Evolutionary conservation across 2,888 invertebrate genomes (phyloP).

Genomic region (Amblyjoppa proteus): DNA sequence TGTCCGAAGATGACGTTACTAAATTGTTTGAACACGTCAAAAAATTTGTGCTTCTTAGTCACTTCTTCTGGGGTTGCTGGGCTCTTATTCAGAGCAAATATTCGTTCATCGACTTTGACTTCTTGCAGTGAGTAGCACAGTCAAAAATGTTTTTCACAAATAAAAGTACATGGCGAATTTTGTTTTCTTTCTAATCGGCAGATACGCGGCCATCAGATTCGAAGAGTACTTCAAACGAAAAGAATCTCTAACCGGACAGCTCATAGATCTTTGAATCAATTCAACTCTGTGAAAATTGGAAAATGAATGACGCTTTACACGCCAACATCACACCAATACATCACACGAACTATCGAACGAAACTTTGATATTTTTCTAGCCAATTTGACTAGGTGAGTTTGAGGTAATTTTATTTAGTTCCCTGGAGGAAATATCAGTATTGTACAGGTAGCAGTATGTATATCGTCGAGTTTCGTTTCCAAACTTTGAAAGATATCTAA

Average conservation of each 20-base stretch:
- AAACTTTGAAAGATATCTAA: slow-evolving; percentile 26
- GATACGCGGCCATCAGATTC: slow-evolving; percentile 90
- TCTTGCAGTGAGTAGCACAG: slow-evolving; percentile 89
- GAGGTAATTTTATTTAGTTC: slow-evolving; percentile 29
- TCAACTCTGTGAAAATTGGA: neutral
- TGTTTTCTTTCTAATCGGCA: slow-evolving; percentile 80
- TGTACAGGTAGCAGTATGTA: slow-evolving; percentile 51
- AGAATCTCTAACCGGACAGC: slow-evolving; percentile 72
- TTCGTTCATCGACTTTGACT: slow-evolving; percentile 97
- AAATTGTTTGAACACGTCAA: slow-evolving; percentile 91
- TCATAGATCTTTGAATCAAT: slow-evolving; percentile 9
- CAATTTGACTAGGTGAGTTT: slow-evolving; percentile 32
- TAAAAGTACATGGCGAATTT: neutral
- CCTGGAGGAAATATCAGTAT: slow-evolving; percentile 40
- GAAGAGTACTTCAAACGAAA: slow-evolving; percentile 90
- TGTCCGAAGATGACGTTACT: slow-evolving; percentile 88
- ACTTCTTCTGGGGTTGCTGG: slow-evolving; percentile 97
- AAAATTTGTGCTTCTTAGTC: slow-evolving; percentile 92
- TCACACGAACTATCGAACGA: slow-evolving; percentile 30
- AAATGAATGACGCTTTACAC: slow-evolving; percentile 7
- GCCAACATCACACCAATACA: slow-evolving; percentile 13
- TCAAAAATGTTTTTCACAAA: neutral
- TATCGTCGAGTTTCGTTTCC: slow-evolving; percentile 1
- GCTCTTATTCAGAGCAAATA: slow-evolving; percentile 94
- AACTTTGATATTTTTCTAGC: slow-evolving; percentile 34